phyloP scores from a whole-genome alignment of 2,113 vertebrate genomes.

The Dromiciops gliroides region DNA sequence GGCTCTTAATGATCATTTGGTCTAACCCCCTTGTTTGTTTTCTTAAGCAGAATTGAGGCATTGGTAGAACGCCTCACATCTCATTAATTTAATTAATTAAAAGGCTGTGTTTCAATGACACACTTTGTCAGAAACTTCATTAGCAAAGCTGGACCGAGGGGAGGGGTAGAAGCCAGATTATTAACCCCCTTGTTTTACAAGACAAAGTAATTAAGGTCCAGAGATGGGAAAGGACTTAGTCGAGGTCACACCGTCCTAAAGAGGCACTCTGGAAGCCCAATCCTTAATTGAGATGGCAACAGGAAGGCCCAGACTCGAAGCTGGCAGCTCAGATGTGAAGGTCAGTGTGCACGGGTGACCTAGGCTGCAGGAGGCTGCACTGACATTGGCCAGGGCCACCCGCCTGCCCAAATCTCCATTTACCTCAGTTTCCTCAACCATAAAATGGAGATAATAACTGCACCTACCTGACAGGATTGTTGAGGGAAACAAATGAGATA shows the following conservation, averaged over 20 bases:
- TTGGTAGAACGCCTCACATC: neutral
- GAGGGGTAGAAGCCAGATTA: neutral
- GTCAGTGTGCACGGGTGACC: neutral
- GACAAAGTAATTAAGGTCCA: neutral
- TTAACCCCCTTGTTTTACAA: neutral
- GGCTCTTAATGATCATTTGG: neutral
- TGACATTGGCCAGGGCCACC: neutral
- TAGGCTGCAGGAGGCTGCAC: neutral
- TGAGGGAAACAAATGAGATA: too few species aligned
- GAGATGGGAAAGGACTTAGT: neutral
- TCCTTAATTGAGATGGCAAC: neutral
- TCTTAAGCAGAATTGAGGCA: neutral
- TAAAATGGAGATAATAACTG: too few species aligned
- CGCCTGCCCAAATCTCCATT: too few species aligned
- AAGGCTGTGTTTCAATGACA: neutral
- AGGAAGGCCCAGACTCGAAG: neutral
- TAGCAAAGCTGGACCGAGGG: neutral
- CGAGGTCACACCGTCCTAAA: constrained; percentile 1
- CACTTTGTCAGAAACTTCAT: neutral
- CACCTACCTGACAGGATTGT: too few species aligned
- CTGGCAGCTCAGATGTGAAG: neutral
- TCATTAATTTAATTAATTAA: constrained; percentile 2
- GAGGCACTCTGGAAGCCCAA: neutral
- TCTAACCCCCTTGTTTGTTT: neutral
- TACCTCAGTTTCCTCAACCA: too few species aligned